Conservation (phyloP, 2,113 vertebrate species). For the Etia nguti region DNA sequence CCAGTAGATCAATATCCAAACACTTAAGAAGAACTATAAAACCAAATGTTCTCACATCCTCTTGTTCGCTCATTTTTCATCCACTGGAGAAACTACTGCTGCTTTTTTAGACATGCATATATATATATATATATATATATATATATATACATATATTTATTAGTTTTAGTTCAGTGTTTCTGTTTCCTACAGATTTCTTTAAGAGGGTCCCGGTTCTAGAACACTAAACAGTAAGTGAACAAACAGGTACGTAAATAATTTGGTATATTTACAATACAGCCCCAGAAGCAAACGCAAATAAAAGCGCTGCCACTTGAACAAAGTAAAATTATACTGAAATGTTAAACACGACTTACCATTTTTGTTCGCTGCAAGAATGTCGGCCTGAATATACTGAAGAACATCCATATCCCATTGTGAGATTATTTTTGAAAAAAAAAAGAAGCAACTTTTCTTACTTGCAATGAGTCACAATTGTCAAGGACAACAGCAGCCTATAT, state of each 20-base stretch:
- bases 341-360: not conserved
- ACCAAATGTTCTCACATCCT: not conserved
- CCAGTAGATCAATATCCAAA: not conserved
- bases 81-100: not conserved
- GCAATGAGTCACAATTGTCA: conserved; percentile 35
- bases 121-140: no score
- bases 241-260: not conserved
- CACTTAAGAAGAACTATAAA: not conserved
- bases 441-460: conserved; percentile 39
- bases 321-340: not conserved
- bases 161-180: not conserved
- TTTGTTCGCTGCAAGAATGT: not conserved
- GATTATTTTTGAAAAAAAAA: not conserved
- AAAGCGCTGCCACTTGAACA: not conserved
- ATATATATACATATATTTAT: not conserved
- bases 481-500: conserved; percentile 40
- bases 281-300: not conserved
- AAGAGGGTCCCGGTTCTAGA: not conserved
- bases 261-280: not conserved
- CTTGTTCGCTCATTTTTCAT: not conserved
- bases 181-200: not conserved
- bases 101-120: not conserved
- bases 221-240: not conserved
- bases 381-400: not conserved
- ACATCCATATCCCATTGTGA: not conserved